Evolutionary conservation across 1,140 invertebrate species (phyloP), one percentile per base, ranked within the genome.

Genomic region (Propsilocerus akamusi): DNA sequence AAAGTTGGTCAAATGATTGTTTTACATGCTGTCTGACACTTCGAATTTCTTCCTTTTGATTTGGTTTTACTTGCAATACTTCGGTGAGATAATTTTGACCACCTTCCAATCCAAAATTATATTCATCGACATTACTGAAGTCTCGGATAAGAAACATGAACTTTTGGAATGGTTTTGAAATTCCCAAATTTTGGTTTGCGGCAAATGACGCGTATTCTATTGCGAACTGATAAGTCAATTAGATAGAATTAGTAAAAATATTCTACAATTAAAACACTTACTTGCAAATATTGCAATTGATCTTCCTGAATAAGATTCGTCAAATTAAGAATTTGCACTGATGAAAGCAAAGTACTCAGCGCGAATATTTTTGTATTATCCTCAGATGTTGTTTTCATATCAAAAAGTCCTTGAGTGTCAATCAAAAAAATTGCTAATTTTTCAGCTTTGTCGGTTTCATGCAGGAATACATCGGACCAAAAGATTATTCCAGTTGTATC

Each of bases 331-430:
- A 80, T 74, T 63, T 78, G 70, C 26, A 80, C 73, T 37, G 75
- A 78, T 56, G 74, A 76, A 26, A 76, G 61, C 75, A 78, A 76
- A 14, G 75, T 76, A 57, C 75, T 77, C 5, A 78, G 63, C 50
- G 76, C 77, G 68, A 80, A 80, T 23, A 83, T 72, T 24, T 78
- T 81, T 14, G 79, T 78, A 68, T 77, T 80, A 55, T 83, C 78
- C 56, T 74, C 68, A 3, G 82, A 76, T 22, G 79, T 83, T 20
- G 74, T 77, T 56, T 80, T 67, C 55, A 70, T 75, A 60, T 83
- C 81, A 67, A 83, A 83, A 12, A 79, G 72, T 48, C 80, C 80
- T 67, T 83, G 80, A 6, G 80, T 82, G 56, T 82, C 80, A 72
- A 83, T 73, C 24, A 81, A 59, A 46, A 82, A 56, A 10, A 81